These are phyloP conservation scores for Aldrovandia affinis DNA, from an alignment of 2,797 vertebrate species.

Conservation along the genomic window DNA sequence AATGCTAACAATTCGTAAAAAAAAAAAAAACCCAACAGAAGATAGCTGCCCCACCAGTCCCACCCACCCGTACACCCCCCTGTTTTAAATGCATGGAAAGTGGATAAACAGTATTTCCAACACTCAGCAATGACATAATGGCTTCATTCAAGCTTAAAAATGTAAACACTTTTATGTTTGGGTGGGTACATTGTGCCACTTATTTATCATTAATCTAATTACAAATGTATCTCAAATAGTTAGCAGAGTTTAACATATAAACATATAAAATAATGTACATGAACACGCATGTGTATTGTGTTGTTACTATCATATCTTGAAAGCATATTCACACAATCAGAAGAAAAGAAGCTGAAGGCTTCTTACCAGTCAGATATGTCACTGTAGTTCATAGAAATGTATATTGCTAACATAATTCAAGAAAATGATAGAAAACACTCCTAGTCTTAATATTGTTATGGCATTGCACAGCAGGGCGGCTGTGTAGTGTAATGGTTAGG, in stretches of 20 bases:
- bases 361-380: neutral
- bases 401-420: neutral
- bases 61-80: neutral
- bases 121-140: neutral
- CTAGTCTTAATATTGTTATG: neutral
- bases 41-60: neutral
- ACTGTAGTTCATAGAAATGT: neutral
- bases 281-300: neutral
- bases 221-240: too few relatives aligned
- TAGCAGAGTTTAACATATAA: too few relatives aligned
- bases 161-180: neutral
- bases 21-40: neutral
- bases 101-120: neutral
- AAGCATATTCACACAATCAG: neutral
- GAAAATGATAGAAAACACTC: neutral
- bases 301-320: neutral
- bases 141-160: neutral
- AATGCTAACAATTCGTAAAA: constrained; percentile 11
- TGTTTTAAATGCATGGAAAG: neutral
- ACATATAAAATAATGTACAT: too few relatives aligned
- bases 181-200: neutral
- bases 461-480: too few relatives aligned
- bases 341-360: neutral
- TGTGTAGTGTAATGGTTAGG: too few relatives aligned
- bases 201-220: neutral